phyloP scores from a whole-genome alignment of 2,888 invertebrate species.

The Parnassius smintheus region DNA sequence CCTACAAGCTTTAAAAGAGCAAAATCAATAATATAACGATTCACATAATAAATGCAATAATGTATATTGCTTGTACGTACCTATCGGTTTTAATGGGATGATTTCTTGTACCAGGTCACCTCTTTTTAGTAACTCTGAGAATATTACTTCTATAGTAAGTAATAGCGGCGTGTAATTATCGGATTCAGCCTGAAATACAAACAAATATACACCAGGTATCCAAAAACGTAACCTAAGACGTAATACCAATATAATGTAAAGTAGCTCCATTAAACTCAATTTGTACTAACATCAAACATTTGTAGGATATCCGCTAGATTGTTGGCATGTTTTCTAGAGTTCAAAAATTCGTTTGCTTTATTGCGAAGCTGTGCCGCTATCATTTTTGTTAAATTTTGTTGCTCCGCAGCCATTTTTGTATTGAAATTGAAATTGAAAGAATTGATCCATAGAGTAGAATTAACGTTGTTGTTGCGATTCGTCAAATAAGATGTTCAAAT shows the following conservation, averaged over 20 bases:
- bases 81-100: conserved; percentile 79
- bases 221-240: conserved; percentile 39
- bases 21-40: conserved; percentile 54
- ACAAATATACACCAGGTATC: conserved; percentile 47
- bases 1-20: conserved; percentile 20
- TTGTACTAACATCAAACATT: conserved; percentile 82
- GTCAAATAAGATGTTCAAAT: no score
- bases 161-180: conserved; percentile 81
- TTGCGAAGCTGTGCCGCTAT: conserved; percentile 84
- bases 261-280: conserved; percentile 20
- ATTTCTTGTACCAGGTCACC: conserved; percentile 84
- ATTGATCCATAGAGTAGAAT: no score
- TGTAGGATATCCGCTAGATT: conserved; percentile 85
- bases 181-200: conserved; percentile 64
- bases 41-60: conserved; percentile 28
- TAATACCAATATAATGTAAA: conserved; percentile 29
- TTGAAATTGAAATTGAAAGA: conserved; percentile 45
- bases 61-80: conserved; percentile 51
- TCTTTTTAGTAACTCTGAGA: conserved; percentile 84
- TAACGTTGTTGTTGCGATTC: no score
- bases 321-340: conserved; percentile 83
- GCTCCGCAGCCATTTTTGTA: conserved; percentile 72
- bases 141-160: conserved; percentile 86
- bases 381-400: conserved; percentile 77
- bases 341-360: conserved; percentile 87